These are phyloP conservation scores for Cylindroiulus punctatus DNA, from an alignment of 2,888 invertebrate species.

Conservation along the genomic window DNA sequence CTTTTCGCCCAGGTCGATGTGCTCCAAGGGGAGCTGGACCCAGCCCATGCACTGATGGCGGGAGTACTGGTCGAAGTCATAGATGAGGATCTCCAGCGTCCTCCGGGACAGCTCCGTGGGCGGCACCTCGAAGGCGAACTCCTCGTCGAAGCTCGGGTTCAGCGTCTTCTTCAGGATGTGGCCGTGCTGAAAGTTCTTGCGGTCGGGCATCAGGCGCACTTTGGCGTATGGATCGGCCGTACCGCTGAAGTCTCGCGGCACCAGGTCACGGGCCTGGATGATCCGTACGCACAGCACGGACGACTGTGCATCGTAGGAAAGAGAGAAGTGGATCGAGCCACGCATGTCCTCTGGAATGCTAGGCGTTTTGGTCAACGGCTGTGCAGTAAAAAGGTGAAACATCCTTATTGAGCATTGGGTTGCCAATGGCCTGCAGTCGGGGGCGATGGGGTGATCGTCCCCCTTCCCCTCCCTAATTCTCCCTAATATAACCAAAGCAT, in stretches of 20 bases:
- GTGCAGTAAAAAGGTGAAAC: neutral
- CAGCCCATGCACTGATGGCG: conserved; percentile 75
- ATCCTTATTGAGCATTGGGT: too few relatives aligned
- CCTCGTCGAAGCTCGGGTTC: conserved; percentile 76
- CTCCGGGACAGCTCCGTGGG: conserved; percentile 69
- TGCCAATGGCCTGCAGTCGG: too few relatives aligned
- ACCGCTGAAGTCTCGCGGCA: conserved; percentile 63
- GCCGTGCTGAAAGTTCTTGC: conserved; percentile 73
- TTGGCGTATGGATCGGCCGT: conserved; percentile 73
- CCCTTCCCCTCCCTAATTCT: too few relatives aligned
- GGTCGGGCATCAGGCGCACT: conserved; percentile 71
- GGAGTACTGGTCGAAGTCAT: conserved; percentile 74
- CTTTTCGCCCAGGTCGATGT: conserved; percentile 71
- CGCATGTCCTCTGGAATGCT: conserved; percentile 67
- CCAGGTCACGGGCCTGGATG: conserved; percentile 72
- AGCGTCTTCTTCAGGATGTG: conserved; percentile 74
- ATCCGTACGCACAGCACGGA: conserved; percentile 74
- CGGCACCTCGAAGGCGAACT: conserved; percentile 75
- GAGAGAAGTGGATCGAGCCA: conserved; percentile 73
- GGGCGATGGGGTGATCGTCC: too few relatives aligned
- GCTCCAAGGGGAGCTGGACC: conserved; percentile 70
- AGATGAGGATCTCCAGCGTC: conserved; percentile 73
- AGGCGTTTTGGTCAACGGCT: conserved; percentile 57
- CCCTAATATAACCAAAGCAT: too few relatives aligned
- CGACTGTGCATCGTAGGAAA: conserved; percentile 73